These are phyloP conservation scores for Cryptocephalus primarius DNA, from an alignment of 2,888 invertebrate species.

Conservation along the genomic window DNA sequence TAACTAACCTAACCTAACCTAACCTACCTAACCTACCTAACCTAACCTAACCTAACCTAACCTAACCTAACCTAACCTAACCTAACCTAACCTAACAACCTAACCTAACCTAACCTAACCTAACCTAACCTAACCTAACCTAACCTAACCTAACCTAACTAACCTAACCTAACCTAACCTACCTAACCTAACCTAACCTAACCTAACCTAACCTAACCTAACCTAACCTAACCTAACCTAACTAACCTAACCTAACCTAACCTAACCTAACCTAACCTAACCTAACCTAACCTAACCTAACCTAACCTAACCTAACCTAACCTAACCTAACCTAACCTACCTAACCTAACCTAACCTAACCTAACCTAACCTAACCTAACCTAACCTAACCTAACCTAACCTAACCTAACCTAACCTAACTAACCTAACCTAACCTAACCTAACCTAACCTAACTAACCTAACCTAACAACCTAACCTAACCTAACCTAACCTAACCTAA, in stretches of 20 bases:
- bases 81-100: slow-evolving; percentile 11
- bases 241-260: slow-evolving; percentile 12
- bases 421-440: slow-evolving; percentile 5
- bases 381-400: slow-evolving; percentile 7
- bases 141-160: slow-evolving; percentile 14
- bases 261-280: slow-evolving; percentile 11
- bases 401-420: slow-evolving; percentile 10
- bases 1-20: slow-evolving; percentile 14
- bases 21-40: slow-evolving; percentile 13
- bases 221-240: slow-evolving; percentile 14
- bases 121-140: slow-evolving; percentile 13
- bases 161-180: slow-evolving; percentile 14
- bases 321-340: slow-evolving; percentile 12
- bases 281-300: slow-evolving; percentile 6
- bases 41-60: slow-evolving; percentile 13
- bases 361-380: slow-evolving; percentile 14
- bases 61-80: slow-evolving; percentile 14
- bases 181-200: slow-evolving; percentile 14
- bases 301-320: slow-evolving; percentile 6
- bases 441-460: slow-evolving; percentile 6
- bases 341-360: slow-evolving; percentile 13
- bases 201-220: slow-evolving; percentile 13
- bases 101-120: slow-evolving; percentile 11
- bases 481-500: slow-evolving; percentile 7
- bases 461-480: slow-evolving; percentile 8